Percentiles rank a stretch among this genome's conserved stretches.
These are phyloP conservation scores for Grammomys surdaster DNA, from an alignment of 2,113 vertebrate species.

Conservation along the genomic window DNA sequence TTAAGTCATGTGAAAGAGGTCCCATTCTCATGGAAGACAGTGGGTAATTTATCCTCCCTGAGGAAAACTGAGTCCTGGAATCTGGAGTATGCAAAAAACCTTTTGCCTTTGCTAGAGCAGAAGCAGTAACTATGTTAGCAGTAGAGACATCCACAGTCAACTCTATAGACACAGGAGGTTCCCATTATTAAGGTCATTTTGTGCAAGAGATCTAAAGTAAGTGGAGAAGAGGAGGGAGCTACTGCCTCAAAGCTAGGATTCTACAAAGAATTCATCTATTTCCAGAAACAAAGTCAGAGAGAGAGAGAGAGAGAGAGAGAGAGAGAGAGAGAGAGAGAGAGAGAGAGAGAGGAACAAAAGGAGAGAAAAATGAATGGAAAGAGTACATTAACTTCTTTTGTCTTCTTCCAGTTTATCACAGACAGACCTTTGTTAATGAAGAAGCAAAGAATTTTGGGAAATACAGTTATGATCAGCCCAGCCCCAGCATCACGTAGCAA, in stretches of 20 bases:
- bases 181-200: not conserved
- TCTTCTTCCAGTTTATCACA: not conserved
- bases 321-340: accelerated
- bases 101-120: not conserved
- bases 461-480: not conserved
- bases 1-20: not conserved
- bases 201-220: not conserved
- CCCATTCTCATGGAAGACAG: not conserved
- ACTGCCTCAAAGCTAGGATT: not conserved
- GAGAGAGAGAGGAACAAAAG: not conserved
- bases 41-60: not conserved
- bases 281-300: not conserved
- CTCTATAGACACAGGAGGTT: not conserved
- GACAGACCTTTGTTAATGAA: not conserved
- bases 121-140: not conserved
- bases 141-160: not conserved
- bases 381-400: not conserved
- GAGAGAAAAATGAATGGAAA: not conserved
- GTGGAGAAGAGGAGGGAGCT: not conserved
- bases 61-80: not conserved
- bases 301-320: too few species aligned
- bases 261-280: not conserved
- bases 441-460: not conserved
- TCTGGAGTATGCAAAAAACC: not conserved
- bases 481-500: not conserved